phyloP scores from a whole-genome alignment of 2,113 vertebrate species.

The Bubo blakistoni region DNA sequence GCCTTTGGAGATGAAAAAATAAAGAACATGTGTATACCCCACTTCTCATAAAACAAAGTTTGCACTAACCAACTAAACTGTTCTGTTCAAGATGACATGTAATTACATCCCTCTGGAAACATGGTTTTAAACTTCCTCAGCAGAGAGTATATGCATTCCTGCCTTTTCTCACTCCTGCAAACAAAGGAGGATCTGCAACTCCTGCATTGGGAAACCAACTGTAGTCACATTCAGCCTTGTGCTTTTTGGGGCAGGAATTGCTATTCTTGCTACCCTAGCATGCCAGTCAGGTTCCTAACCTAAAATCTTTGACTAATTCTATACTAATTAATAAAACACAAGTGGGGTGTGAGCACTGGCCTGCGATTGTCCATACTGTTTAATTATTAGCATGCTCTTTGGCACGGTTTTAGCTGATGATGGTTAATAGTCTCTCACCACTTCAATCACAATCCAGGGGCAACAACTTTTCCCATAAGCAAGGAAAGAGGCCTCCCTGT shows the following conservation, averaged over 20 bases:
- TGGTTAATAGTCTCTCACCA: background rate
- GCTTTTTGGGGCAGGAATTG: background rate
- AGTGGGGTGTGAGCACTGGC: background rate
- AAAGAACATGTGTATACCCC: accelerated
- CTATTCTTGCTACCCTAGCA: background rate
- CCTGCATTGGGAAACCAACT: background rate
- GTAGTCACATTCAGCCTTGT: background rate
- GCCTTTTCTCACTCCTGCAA: background rate
- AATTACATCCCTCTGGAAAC: background rate
- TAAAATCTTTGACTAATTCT: background rate
- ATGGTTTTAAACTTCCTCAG: background rate
- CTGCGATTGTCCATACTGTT: background rate
- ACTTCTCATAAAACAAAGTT: background rate
- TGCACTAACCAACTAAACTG: background rate
- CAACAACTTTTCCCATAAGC: background rate
- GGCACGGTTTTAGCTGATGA: background rate
- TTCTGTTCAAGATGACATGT: background rate
- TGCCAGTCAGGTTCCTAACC: background rate
- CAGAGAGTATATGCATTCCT: background rate
- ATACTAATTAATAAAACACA: background rate
- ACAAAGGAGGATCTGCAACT: background rate
- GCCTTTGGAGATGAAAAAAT: background rate
- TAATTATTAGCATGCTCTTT: background rate
- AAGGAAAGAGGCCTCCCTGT: background rate
- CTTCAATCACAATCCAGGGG: background rate